Conservation (phyloP, 2,797 vertebrate genomes). For the Antennarius maculatus region DNA sequence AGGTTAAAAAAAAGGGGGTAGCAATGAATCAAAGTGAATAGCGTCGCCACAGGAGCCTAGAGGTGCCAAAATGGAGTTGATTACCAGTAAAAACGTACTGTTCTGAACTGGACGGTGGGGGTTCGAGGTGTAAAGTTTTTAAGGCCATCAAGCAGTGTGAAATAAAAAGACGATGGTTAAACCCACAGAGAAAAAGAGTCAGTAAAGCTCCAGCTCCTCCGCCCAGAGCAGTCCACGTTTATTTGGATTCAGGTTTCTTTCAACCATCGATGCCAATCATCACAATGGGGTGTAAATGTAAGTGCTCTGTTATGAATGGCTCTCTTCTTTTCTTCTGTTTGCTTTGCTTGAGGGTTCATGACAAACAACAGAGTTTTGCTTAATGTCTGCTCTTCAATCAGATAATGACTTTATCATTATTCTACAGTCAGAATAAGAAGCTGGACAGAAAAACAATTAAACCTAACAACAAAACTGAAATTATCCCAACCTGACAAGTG, state of each 20-base stretch:
- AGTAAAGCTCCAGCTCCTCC: constrained; percentile 46
- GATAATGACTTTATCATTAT: constrained; percentile 59
- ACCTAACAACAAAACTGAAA: constrained; percentile 21
- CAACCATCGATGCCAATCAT: constrained; percentile 71
- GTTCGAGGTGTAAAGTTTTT: constrained; percentile 36
- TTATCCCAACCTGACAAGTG: constrained; percentile 41
- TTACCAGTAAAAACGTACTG: constrained; percentile 69
- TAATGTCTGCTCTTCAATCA: constrained; percentile 52
- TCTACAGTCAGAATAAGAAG: constrained; percentile 62
- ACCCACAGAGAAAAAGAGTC: constrained; percentile 25
- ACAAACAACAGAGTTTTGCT: constrained; percentile 49
- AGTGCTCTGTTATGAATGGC: constrained; percentile 71
- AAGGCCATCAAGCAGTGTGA: constrained; percentile 28
- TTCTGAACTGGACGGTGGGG: constrained; percentile 45
- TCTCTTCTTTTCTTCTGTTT: constrained; percentile 56
- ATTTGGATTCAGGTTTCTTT: constrained; percentile 71
- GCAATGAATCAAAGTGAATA: constrained; percentile 82
- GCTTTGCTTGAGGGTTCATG: constrained; percentile 52
- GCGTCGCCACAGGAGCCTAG: constrained; percentile 77
- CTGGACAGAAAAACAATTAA: constrained; percentile 66
- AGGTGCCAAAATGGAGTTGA: constrained; percentile 77
- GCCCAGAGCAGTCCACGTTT: constrained; percentile 45
- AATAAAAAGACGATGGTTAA: constrained; percentile 26
- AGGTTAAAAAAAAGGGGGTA: constrained; percentile 16
- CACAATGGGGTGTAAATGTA: constrained; percentile 57